Evolutionary conservation across 2,888 invertebrate species (phyloP).

Genomic region (Omphaloscelis lunosa): DNA sequence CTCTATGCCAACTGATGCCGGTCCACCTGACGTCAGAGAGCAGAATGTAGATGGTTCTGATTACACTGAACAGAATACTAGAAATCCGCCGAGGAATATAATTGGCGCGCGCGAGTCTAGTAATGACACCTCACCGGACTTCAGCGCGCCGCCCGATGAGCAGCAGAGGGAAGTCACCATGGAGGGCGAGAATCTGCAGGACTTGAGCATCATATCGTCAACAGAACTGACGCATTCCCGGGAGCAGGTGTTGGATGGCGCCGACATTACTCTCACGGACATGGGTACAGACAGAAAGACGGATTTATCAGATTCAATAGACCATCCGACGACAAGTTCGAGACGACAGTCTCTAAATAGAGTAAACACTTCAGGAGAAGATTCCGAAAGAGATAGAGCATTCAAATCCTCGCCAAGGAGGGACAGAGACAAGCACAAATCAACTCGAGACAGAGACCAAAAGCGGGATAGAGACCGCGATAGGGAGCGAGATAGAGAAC

Average conservation of each 20-base stretch:
- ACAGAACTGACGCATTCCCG: conserved; percentile 82
- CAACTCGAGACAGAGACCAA: conserved; percentile 76
- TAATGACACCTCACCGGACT: conserved; percentile 76
- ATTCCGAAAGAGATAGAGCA: conserved; percentile 84
- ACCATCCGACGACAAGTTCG: conserved; percentile 77
- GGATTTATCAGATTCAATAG: conserved; percentile 80
- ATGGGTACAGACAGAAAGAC: conserved; percentile 70
- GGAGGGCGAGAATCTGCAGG: conserved; percentile 91
- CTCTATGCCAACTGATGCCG: conserved; percentile 76
- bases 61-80: conserved; percentile 79
- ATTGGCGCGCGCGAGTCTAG: conserved; percentile 76
- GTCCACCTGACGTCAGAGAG: conserved; percentile 81
- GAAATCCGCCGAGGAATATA: conserved; percentile 77
- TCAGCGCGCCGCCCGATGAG: conserved; percentile 75
- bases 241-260: conserved; percentile 89
- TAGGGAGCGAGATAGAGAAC: conserved; percentile 77
- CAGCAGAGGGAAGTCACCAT: conserved; percentile 90
- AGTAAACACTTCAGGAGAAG: conserved; percentile 84
- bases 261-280: conserved; percentile 79
- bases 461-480: conserved; percentile 73
- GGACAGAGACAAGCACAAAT: conserved; percentile 81
- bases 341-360: conserved; percentile 80
- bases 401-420: conserved; percentile 83
- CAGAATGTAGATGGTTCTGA: conserved; percentile 88
- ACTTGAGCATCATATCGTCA: conserved; percentile 82